A percentile compares a stretch with the other conserved stretches of the same genome.
These are phyloP conservation scores for Pelmatolapia mariae DNA, from an alignment of 2,113 vertebrate species.

Conservation along the genomic window DNA sequence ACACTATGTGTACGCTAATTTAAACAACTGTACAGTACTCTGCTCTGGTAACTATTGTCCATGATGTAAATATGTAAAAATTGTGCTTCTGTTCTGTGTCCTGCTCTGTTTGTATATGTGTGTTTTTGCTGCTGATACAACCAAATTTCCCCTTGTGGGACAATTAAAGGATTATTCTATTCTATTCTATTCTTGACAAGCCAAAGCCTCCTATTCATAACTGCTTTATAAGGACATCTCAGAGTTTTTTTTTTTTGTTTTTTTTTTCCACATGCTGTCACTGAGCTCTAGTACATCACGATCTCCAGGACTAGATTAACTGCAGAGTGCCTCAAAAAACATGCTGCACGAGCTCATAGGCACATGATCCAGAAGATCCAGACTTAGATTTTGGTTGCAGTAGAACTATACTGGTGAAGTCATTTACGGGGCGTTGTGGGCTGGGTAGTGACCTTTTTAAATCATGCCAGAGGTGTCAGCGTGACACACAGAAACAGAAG, in stretches of 20 bases:
- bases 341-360: not conserved
- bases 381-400: not conserved
- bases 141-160: too few species aligned
- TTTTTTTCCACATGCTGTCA: not conserved
- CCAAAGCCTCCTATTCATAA: not conserved
- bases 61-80: too few species aligned
- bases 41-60: too few species aligned
- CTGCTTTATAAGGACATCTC: not conserved
- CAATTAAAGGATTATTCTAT: too few species aligned
- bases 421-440: not conserved
- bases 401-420: not conserved
- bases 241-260: accelerated
- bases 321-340: not conserved
- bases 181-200: too few species aligned
- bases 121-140: too few species aligned
- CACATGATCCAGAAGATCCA: constrained; percentile 4
- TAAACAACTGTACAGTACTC: too few species aligned
- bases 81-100: too few species aligned
- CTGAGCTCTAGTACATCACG: not conserved
- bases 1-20: too few species aligned
- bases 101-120: too few species aligned
- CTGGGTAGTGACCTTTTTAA: not conserved
- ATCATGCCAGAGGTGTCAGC: not conserved
- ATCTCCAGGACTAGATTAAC: not conserved
- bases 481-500: not conserved